These are phyloP conservation scores for Bambusicola thoracicus DNA, from an alignment of 2,113 vertebrate genomes.

Conservation along the genomic window DNA sequence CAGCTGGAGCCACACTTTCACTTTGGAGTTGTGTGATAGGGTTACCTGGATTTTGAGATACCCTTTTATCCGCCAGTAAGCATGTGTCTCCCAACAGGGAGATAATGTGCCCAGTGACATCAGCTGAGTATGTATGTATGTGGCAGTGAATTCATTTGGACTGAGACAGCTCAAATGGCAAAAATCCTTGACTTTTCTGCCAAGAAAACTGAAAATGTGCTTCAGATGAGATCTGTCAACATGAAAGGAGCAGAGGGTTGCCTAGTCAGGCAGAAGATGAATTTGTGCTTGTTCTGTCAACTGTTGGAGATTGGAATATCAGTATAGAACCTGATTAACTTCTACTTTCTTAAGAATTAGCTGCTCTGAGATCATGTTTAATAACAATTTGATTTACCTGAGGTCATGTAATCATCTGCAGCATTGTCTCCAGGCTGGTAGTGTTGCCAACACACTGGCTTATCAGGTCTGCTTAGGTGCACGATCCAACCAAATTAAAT, in stretches of 20 bases:
- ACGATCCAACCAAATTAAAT: slow-evolving; percentile 18
- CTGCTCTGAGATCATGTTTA: neutral
- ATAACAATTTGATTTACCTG: neutral
- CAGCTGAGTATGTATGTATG: neutral
- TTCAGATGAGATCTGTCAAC: slow-evolving; percentile 19
- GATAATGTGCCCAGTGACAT: neutral
- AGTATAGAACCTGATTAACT: slow-evolving; percentile 46
- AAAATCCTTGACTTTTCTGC: slow-evolving; percentile 27
- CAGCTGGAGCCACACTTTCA: neutral
- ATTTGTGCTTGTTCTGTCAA: slow-evolving; percentile 29
- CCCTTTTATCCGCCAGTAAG: neutral
- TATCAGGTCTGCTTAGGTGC: neutral
- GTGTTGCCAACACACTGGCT: neutral
- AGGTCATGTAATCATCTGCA: neutral
- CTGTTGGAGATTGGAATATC: slow-evolving; percentile 29
- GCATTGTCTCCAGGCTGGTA: neutral
- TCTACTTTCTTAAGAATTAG: neutral
- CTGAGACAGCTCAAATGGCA: slow-evolving; percentile 42
- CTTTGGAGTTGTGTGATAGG: neutral
- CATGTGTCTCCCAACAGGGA: neutral
- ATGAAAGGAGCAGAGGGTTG: slow-evolving; percentile 16
- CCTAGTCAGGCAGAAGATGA: slow-evolving; percentile 50
- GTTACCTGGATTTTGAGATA: neutral
- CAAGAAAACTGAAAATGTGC: slow-evolving; percentile 37
- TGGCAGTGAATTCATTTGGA: neutral